These are phyloP conservation scores for Neoscelio sp. DNA, from an alignment of 2,888 invertebrate species.

Conservation along the genomic window DNA sequence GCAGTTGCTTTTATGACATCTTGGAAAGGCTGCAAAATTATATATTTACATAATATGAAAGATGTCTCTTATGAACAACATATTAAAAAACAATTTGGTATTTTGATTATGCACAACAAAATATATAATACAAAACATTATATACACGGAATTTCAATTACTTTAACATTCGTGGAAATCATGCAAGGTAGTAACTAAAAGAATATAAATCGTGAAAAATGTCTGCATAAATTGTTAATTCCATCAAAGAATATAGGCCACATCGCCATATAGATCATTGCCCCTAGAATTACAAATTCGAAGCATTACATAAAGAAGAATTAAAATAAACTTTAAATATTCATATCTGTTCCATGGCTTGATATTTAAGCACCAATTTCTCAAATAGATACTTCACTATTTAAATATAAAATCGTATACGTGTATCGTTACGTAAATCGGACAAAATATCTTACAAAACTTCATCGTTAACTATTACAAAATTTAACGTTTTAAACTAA, in stretches of 20 bases:
- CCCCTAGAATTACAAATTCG: constrained; percentile 22
- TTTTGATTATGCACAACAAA: too few relatives aligned
- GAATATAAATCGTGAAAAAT: neutral
- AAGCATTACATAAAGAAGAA: constrained; percentile 34
- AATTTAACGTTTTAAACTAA: too few relatives aligned
- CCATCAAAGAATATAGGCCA: constrained; percentile 36
- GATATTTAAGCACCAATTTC: constrained; percentile 25
- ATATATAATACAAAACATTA: too few relatives aligned
- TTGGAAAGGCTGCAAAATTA: constrained; percentile 7
- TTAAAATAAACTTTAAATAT: constrained; percentile 41
- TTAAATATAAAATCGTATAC: constrained; percentile 36
- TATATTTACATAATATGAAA: constrained; percentile 7
- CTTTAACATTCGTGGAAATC: too few relatives aligned
- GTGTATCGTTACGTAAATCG: constrained; percentile 28
- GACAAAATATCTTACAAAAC: constrained; percentile 25
- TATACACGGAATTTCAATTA: too few relatives aligned
- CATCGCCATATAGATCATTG: constrained; percentile 19
- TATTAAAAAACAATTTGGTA: constrained; percentile 18
- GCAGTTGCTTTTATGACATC: constrained; percentile 1
- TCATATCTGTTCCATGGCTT: constrained; percentile 35
- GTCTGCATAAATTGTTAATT: constrained; percentile 15
- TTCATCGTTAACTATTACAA: constrained; percentile 10
- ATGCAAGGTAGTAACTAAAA: too few relatives aligned
- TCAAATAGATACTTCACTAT: constrained; percentile 19
- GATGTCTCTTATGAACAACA: constrained; percentile 21